Evolutionary conservation across 2,888 invertebrate species (phyloP).

Genomic region (Oithona nana): DNA sequence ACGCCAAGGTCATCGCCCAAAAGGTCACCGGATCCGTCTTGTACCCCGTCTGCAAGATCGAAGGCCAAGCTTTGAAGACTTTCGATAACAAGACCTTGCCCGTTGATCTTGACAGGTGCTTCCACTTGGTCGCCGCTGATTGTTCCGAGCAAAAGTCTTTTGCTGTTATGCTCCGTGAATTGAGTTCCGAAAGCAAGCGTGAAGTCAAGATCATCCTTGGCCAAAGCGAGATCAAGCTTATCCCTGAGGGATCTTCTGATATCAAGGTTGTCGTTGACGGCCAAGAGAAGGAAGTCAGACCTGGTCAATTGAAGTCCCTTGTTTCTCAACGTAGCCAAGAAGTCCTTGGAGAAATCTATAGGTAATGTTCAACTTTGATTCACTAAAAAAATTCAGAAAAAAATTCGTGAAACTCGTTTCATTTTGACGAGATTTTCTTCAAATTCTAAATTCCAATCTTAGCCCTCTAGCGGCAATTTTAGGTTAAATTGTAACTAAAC

Average conservation of each 20-base stretch:
- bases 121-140: slow-evolving; percentile 15
- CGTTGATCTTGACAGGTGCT: slow-evolving; percentile 4
- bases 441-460: too few relatives aligned
- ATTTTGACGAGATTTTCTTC: too few relatives aligned
- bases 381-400: too few relatives aligned
- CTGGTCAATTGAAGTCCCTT: too few relatives aligned
- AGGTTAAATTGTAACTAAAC: too few relatives aligned
- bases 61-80: slow-evolving; percentile 14
- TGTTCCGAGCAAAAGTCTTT: slow-evolving; percentile 9
- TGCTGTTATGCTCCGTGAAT: slow-evolving; percentile 2
- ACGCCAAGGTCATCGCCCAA: background rate
- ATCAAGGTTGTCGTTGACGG: slow-evolving; percentile 3
- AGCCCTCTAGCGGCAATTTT: too few relatives aligned
- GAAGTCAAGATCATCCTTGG: slow-evolving; percentile 11
- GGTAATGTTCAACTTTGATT: too few relatives aligned
- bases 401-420: too few relatives aligned
- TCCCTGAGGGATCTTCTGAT: slow-evolving; percentile 5
- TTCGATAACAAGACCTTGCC: slow-evolving; percentile 15
- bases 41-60: slow-evolving; percentile 11
- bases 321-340: too few relatives aligned
- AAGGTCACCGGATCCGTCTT: background rate
- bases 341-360: too few relatives aligned
- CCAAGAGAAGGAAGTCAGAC: background rate
- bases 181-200: background rate
- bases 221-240: background rate